A percentile compares a stretch with the other conserved stretches of the same genome.
These are phyloP conservation scores for Antheraea pernyi DNA, from an alignment of 1,140 invertebrate species.

Conservation along the genomic window DNA sequence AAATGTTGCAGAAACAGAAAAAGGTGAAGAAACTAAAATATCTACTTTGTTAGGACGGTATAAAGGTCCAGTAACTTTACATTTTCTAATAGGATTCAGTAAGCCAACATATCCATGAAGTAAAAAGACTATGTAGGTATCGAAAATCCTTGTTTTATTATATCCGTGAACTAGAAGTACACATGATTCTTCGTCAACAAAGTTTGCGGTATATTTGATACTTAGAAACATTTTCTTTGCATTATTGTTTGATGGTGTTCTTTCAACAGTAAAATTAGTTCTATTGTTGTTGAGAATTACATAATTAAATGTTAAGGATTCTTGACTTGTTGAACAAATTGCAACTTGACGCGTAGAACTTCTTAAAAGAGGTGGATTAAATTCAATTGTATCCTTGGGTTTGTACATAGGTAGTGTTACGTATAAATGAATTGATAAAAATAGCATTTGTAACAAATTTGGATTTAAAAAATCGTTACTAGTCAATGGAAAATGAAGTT, in stretches of 20 bases:
- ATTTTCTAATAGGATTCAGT: slow-evolving; percentile 53
- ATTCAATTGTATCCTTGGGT: slow-evolving; percentile 55
- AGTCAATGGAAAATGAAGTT: slow-evolving; percentile 60
- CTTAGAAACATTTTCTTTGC: slow-evolving; percentile 57
- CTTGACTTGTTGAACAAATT: slow-evolving; percentile 54
- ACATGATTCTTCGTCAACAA: slow-evolving; percentile 49
- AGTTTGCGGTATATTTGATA: slow-evolving; percentile 63
- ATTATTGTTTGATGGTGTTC: slow-evolving; percentile 44
- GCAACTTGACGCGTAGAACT: slow-evolving; percentile 54
- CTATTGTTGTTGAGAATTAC: slow-evolving; percentile 51
- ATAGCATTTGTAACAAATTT: slow-evolving; percentile 68
- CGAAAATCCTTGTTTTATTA: slow-evolving; percentile 69
- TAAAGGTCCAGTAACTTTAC: slow-evolving; percentile 60
- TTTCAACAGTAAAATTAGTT: slow-evolving; percentile 62
- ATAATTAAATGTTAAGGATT: slow-evolving; percentile 54
- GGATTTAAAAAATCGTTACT: slow-evolving; percentile 62
- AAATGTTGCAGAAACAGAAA: slow-evolving; percentile 36
- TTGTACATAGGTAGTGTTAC: slow-evolving; percentile 61
- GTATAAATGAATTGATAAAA: slow-evolving; percentile 67
- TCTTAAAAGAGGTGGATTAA: slow-evolving; percentile 60
- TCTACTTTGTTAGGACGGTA: slow-evolving; percentile 65
- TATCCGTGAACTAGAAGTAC: slow-evolving; percentile 65
- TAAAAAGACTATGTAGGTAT: slow-evolving; percentile 62
- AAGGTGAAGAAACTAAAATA: slow-evolving; percentile 57
- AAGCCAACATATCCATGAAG: slow-evolving; percentile 45